A percentile compares a stretch with the other conserved stretches of the same genome.
phyloP scores from a whole-genome alignment of 2,113 vertebrate genomes.

The Microcebus murinus region DNA sequence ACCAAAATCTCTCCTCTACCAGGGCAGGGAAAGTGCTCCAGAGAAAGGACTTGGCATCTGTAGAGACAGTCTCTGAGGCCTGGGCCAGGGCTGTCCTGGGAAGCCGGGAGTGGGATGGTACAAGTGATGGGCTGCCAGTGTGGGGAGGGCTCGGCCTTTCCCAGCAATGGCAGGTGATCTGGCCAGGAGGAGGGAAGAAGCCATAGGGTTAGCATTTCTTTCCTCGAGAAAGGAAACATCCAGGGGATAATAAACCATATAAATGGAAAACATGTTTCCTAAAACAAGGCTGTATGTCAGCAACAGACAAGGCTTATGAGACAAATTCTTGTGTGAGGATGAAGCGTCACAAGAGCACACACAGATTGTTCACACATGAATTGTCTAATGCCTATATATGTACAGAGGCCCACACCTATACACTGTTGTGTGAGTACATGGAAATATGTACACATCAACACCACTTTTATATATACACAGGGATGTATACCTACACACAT shows the following conservation, averaged over 20 bases:
- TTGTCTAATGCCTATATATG: not conserved
- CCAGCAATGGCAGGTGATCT: slow-evolving; percentile 47
- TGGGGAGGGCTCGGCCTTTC: not conserved
- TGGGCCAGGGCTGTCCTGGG: not conserved
- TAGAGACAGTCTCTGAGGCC: not conserved
- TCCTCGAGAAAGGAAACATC: slow-evolving; percentile 65
- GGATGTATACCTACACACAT: not conserved
- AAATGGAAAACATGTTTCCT: slow-evolving; percentile 76
- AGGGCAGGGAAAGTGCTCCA: not conserved
- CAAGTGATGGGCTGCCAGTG: not conserved
- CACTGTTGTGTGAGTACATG: not conserved
- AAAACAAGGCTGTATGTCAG: slow-evolving; percentile 63
- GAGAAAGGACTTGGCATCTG: not conserved
- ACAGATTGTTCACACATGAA: not conserved
- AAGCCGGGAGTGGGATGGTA: not conserved
- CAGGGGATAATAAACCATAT: slow-evolving; percentile 66
- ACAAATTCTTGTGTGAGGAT: slow-evolving; percentile 61
- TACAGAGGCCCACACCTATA: not conserved
- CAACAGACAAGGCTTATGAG: slow-evolving; percentile 43
- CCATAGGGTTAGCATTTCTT: slow-evolving; percentile 35
- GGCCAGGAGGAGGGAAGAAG: not conserved
- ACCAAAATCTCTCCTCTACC: not conserved
- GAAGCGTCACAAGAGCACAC: slow-evolving; percentile 40
- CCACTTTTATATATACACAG: not conserved
- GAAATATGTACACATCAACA: not conserved